Evolutionary conservation across 1,140 invertebrate genomes (phyloP).

Genomic region (Leptopilina boulardi): DNA sequence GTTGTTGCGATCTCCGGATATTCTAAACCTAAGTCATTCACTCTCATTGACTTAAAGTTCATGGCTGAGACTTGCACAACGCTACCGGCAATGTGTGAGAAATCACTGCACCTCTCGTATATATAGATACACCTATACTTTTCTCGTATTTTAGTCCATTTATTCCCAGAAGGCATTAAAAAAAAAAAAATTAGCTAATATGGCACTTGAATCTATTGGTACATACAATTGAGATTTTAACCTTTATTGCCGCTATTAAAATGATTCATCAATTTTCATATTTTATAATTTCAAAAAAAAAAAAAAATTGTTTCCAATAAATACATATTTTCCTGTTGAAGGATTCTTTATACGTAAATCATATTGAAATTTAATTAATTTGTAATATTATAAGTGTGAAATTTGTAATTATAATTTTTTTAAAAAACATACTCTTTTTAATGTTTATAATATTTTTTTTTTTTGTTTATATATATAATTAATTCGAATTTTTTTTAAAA

Average conservation of each 20-base stretch:
- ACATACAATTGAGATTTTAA: background rate
- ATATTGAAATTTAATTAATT: too few species aligned
- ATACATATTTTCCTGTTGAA: too few species aligned
- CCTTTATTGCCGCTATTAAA: background rate
- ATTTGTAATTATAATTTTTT: too few species aligned
- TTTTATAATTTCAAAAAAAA: background rate
- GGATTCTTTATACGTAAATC: too few species aligned
- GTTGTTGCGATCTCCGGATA: conserved; percentile 46
- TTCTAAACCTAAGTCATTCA: conserved; percentile 52
- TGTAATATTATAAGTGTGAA: too few species aligned
- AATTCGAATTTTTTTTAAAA: too few species aligned
- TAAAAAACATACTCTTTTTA: too few species aligned
- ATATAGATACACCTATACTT: too few species aligned
- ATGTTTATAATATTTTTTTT: too few species aligned
- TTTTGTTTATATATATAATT: too few species aligned
- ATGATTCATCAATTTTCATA: background rate
- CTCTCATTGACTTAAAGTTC: conserved; percentile 59
- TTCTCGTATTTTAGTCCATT: conserved; percentile 35
- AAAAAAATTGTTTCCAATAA: background rate
- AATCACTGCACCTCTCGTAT: conserved; percentile 55
- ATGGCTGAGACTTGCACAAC: conserved; percentile 60
- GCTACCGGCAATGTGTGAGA: conserved; percentile 54
- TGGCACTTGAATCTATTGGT: conserved; percentile 4
- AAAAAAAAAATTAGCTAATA: conserved; percentile 5
- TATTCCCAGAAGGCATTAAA: background rate